phyloP scores from a whole-genome alignment of 2,113 vertebrate genomes.

The Pluvianellus socialis region DNA sequence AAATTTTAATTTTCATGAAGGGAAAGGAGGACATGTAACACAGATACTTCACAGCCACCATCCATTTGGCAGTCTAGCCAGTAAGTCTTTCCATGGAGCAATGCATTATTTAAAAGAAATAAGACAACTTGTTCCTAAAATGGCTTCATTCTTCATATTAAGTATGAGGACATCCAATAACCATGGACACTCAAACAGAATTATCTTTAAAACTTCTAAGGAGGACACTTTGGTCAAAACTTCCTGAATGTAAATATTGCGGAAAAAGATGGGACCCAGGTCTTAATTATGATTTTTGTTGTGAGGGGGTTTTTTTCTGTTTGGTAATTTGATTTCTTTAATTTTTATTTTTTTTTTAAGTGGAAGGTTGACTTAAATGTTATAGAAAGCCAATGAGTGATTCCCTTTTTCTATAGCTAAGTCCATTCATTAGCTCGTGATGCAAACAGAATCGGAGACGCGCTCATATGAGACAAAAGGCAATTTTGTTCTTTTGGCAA shows the following conservation, averaged over 20 bases:
- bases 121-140: background rate
- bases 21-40: background rate
- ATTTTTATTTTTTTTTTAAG: background rate
- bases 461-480: background rate
- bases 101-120: background rate
- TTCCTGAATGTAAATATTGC: background rate
- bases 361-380: background rate
- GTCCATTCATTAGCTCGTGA: background rate
- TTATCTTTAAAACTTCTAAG: background rate
- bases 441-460: background rate
- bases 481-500: background rate
- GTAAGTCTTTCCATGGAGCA: background rate
- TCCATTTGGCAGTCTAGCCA: background rate
- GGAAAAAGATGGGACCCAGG: background rate
- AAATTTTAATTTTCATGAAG: background rate
- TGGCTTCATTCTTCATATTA: background rate
- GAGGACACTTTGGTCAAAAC: background rate
- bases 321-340: background rate
- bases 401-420: background rate
- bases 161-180: background rate
- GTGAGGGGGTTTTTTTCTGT: rapidly evolving
- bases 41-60: background rate
- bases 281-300: background rate
- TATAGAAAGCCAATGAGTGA: background rate
- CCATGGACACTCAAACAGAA: background rate